Conservation (phyloP, 2,113 vertebrate species). For the Megaptera novaeangliae region DNA sequence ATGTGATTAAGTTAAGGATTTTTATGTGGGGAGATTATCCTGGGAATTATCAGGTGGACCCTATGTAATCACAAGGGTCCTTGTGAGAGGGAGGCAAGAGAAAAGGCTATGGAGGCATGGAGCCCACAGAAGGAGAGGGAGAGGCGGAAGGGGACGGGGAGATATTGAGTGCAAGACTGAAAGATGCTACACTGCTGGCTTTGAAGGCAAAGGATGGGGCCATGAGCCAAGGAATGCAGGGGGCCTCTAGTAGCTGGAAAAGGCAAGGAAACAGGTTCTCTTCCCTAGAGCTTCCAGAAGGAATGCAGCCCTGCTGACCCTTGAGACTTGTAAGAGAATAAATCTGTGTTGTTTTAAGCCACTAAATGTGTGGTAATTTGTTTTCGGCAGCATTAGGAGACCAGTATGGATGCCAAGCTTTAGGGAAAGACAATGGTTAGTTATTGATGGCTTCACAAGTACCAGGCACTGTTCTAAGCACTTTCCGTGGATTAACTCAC, state of each 20-base stretch:
- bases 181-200: neutral
- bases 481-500: neutral
- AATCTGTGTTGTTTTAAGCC: neutral
- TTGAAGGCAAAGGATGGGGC: neutral
- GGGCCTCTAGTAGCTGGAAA: neutral
- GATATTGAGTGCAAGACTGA: accelerated
- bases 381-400: neutral
- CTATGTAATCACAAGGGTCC: too few species aligned
- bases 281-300: neutral
- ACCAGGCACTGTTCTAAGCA: neutral
- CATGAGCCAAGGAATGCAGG: neutral
- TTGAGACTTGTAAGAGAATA: neutral
- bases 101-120: neutral
- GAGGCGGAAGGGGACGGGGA: neutral
- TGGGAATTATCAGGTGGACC: neutral
- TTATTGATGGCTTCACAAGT: neutral
- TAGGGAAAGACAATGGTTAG: neutral
- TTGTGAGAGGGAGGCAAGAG: neutral
- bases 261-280: neutral
- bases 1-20: neutral
- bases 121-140: neutral
- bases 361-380: neutral
- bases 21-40: neutral
- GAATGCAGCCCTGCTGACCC: neutral
- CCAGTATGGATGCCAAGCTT: neutral